Percentiles rank a stretch among this genome's conserved stretches.
These are phyloP conservation scores for Epirrita christyi DNA, from an alignment of 2,888 invertebrate species.

Conservation along the genomic window DNA sequence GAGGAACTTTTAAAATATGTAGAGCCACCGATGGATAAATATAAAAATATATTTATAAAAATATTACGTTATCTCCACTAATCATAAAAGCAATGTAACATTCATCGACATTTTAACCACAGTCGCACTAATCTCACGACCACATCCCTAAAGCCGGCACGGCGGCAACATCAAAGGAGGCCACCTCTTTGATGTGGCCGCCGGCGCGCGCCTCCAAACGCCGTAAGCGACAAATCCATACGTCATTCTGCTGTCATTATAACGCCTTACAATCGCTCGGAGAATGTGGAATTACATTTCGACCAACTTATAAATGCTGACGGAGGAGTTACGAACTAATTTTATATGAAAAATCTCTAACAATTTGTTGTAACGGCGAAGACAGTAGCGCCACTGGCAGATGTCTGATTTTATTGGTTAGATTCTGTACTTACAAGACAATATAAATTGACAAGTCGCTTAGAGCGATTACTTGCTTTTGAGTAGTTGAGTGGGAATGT, in stretches of 20 bases:
- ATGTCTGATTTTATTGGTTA: slow-evolving; percentile 9
- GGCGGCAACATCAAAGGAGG: slow-evolving; percentile 83
- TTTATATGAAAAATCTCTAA: slow-evolving; percentile 12
- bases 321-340: slow-evolving; percentile 21
- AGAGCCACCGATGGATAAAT: not conserved
- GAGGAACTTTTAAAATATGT: no score
- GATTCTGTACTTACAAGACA: slow-evolving; percentile 70
- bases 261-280: slow-evolving; percentile 81
- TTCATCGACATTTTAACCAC: slow-evolving; percentile 51
- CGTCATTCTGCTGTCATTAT: slow-evolving; percentile 85
- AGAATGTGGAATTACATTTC: slow-evolving; percentile 76
- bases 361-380: not conserved
- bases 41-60: no score
- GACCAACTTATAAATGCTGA: slow-evolving; percentile 28
- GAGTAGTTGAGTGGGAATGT: slow-evolving; percentile 39
- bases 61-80: no score
- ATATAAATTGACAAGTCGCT: slow-evolving; percentile 82
- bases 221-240: slow-evolving; percentile 85
- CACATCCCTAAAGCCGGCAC: slow-evolving; percentile 68
- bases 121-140: slow-evolving; percentile 35
- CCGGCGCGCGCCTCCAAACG: slow-evolving; percentile 83
- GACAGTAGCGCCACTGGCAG: slow-evolving; percentile 23
- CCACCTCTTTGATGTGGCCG: slow-evolving; percentile 85
- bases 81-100: not conserved
- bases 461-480: slow-evolving; percentile 69